A percentile compares a stretch with the other conserved stretches of the same genome.
phyloP scores from a whole-genome alignment of 2,888 invertebrate species.

The Erpobdella octoculata region DNA sequence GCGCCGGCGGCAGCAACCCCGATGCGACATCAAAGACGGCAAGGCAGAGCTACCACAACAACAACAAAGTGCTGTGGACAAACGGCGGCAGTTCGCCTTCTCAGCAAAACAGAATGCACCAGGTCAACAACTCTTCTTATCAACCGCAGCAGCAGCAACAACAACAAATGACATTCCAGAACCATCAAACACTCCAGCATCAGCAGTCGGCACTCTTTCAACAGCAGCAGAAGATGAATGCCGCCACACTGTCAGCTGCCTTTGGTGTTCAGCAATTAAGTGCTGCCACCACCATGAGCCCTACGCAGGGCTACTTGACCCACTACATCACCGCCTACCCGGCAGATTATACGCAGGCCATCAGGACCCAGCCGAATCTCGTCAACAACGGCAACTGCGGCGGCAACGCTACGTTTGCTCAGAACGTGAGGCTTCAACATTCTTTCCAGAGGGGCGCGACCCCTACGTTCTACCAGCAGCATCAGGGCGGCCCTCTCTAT shows the following conservation, averaged over 20 bases:
- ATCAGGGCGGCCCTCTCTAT: background rate
- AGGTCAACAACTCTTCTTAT: background rate
- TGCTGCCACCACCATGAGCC: background rate
- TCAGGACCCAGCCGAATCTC: background rate
- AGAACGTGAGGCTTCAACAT: background rate
- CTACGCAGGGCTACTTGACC: background rate
- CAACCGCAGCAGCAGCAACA: conserved; percentile 14
- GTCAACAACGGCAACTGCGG: background rate
- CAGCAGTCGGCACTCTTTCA: background rate
- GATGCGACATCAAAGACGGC: too few relatives aligned
- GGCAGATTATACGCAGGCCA: background rate
- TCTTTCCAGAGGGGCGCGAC: background rate
- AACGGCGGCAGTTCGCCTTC: too few relatives aligned
- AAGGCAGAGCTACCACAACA: background rate
- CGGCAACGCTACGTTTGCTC: background rate
- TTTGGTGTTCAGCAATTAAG: background rate
- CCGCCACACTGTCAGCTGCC: background rate
- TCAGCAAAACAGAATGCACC: background rate
- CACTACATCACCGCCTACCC: background rate
- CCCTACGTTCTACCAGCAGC: background rate
- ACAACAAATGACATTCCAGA: conserved; percentile 4
- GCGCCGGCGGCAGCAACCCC: too few relatives aligned
- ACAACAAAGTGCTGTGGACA: too few relatives aligned
- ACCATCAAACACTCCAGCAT: background rate
- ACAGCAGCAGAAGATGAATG: background rate